A percentile compares a stretch with the other conserved stretches of the same genome.
phyloP scores from a whole-genome alignment of 2,888 invertebrate species.

The Cephus runcator region DNA sequence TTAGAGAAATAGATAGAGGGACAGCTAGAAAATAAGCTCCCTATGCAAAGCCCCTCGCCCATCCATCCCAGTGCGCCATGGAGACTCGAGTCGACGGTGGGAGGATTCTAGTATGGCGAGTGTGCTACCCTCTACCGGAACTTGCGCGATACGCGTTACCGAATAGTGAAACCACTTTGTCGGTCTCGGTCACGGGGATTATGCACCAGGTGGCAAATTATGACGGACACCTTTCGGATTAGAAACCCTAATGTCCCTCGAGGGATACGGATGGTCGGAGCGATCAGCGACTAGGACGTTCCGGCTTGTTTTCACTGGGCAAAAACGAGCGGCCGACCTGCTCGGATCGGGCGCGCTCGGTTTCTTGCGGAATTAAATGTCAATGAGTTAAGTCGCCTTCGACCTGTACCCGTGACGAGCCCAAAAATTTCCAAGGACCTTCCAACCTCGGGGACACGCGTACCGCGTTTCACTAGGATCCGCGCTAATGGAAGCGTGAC shows the following conservation, averaged over 20 bases:
- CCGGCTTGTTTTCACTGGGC: background rate
- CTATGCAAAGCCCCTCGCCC: background rate
- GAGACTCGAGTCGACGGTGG: background rate
- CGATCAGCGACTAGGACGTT: slow-evolving; percentile 7
- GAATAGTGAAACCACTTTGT: slow-evolving; percentile 48
- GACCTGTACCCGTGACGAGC: background rate
- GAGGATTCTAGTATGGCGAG: slow-evolving; percentile 18
- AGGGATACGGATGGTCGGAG: slow-evolving; percentile 7
- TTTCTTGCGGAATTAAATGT: background rate
- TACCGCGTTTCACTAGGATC: background rate
- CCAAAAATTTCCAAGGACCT: background rate
- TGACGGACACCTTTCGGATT: slow-evolving; percentile 52
- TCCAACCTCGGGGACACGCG: background rate
- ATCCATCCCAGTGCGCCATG: background rate
- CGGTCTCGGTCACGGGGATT: slow-evolving; percentile 54
- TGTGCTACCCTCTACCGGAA: slow-evolving; percentile 47
- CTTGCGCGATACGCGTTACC: slow-evolving; percentile 36
- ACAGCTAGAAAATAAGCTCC: slow-evolving; percentile 15
- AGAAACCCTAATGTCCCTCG: slow-evolving; percentile 24
- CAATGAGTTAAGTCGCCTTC: background rate
- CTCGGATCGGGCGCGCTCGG: background rate
- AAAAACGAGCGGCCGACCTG: background rate
- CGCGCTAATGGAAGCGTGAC: background rate
- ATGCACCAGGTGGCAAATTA: slow-evolving; percentile 54
- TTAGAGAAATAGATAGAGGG: slow-evolving; percentile 24